Base-by-base conservation (phyloP, 2,888 invertebrate species). In the Philonicus albiceps region DNA sequence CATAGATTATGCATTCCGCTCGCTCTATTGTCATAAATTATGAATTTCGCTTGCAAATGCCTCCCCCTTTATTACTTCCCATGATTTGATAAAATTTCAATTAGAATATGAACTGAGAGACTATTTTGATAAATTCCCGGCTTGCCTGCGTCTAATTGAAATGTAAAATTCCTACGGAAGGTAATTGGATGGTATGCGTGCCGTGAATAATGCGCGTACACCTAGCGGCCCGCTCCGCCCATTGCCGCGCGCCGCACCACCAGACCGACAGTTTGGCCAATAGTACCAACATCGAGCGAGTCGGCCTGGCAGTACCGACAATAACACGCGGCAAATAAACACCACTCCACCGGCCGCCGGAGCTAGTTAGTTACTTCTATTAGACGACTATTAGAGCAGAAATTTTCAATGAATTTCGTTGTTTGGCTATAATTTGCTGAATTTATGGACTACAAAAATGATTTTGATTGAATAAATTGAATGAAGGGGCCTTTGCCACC, bases 51-150 rank as follows among this genome's bases (percentile, higher is more conserved):
- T 84, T 73, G 84, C 84, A 73, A 84, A 84, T 84, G 22, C 64
- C 64, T 83, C 73, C 73, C 83, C 73, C 73, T 73, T 73, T 84
- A 84, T 73, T 84, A 40, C 73, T 73, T 84, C 73, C 84, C 84
- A 53, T 84, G 84, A 84, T 84, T 84, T 84, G 84, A 84, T 84
- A 84, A 84, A 84, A 84, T 84, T 84, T 84, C 84, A 84, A 84
- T 84, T 84, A 84, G 84, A 84, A 84, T 84, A 84, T 84, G 73
- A 84, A 84, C 73, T 49, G 73, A 84, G 73, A 84, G 84, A 84
- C 84, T 84, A 84, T 73, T 84, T 84, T 84, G 84, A 84, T 72
- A 73, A 84, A 84, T 84, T 84, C 73, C 84, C 73, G 72, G 37
- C 40, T 43, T 22, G 43, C 49, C 78, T 49, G 22, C 13, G 55